Base-by-base conservation (phyloP, 2,797 vertebrate species). In the Pitangus sulphuratus region DNA sequence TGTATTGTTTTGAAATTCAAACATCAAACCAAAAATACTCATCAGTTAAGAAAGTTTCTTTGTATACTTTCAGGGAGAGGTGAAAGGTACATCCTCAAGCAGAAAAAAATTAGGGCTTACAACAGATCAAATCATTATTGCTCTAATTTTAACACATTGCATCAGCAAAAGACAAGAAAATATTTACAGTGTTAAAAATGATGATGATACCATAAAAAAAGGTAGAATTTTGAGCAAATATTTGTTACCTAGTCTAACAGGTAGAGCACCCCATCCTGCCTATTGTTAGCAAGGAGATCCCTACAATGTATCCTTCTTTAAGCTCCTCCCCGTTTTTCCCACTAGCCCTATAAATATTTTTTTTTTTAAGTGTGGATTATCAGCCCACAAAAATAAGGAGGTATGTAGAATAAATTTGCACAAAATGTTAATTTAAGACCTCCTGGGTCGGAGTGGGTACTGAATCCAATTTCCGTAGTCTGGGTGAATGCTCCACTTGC, bases 1-100 rank as follows among this genome's bases (percentile, higher is more conserved):
- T 47, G 21, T 19, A 75, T 70, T n/a, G 21, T 69, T 89, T 65
- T 65, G 51, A 81, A 79, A 79, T 69, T 81, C 71, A 84, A 84
- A 80, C n/a, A 78, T 2, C 35, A 58, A 65, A 65, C 4, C 17
- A 84, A 76, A 89, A 79, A 42, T 60, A 21, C 8, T 8, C 11
- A 8, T 35, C 87, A 28, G 9, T 64, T 86, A 22, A 68, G 50
- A 51, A 74, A 65, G 2, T 4, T 84, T 68, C 18, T 53, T 42
- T 72, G 22, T 22, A 39, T 64, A 16, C 24, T 82, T 82, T 87
- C 30, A 69, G 20, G 18, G 37, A 87, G 35, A 57, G 4, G 3
- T 69, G 28, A 75, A 93, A 60, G 16, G 33, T 20, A 35, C 15
- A 37, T 64, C 30, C 35, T 45, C 17, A 66, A 87, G 37, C 5